Evolutionary conservation across 2,113 vertebrate genomes (phyloP).

Genomic region (Dendropsophus ebraccatus): DNA sequence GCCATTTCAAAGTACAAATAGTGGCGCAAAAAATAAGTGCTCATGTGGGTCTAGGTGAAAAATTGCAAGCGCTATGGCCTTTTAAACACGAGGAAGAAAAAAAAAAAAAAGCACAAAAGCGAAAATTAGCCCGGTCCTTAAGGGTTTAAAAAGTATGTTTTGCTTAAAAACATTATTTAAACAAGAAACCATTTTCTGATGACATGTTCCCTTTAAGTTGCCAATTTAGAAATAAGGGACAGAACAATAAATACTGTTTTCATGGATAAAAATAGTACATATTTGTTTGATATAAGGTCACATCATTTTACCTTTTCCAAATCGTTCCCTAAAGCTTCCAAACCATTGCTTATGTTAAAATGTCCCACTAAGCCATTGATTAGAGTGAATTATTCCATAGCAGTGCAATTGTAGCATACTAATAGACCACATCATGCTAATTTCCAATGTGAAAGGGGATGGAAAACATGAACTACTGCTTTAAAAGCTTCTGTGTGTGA

Average conservation of each 20-base stretch:
- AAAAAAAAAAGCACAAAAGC: too few relatives aligned
- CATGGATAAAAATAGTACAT: neutral
- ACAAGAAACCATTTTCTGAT: too few relatives aligned
- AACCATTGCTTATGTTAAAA: neutral
- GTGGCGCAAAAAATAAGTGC: too few relatives aligned
- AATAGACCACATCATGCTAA: slow-evolving; percentile 34
- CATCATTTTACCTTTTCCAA: neutral
- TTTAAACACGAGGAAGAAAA: too few relatives aligned
- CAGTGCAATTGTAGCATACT: slow-evolving; percentile 3
- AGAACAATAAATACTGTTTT: neutral
- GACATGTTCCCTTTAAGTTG: too few relatives aligned
- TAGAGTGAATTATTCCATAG: slow-evolving; percentile 24
- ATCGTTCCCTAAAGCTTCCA: neutral
- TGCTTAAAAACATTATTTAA: too few relatives aligned
- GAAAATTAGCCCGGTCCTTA: too few relatives aligned
- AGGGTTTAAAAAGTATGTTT: too few relatives aligned
- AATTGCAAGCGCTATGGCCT: too few relatives aligned
- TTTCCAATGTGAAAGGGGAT: slow-evolving; percentile 24
- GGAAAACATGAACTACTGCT: slow-evolving; percentile 44
- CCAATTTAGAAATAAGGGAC: too few relatives aligned
- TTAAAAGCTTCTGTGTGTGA: slow-evolving; percentile 70
- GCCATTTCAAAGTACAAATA: too few relatives aligned
- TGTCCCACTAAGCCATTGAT: slow-evolving; percentile 20
- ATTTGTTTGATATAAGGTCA: neutral
- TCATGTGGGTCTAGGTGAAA: too few relatives aligned